Conservation (phyloP, 2,797 vertebrate species). For the Anniella stebbinsi region DNA sequence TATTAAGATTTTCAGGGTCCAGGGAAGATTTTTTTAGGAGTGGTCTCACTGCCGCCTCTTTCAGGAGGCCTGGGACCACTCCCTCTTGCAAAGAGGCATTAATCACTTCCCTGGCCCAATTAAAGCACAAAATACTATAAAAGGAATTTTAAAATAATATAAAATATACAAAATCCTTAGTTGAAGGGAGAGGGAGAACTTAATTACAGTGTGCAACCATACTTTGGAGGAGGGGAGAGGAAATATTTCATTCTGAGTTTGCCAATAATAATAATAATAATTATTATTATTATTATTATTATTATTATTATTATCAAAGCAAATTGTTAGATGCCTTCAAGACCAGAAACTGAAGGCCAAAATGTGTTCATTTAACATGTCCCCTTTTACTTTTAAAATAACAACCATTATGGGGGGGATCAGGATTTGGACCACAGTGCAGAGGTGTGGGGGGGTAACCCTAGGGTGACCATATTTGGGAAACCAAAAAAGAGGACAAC, state of each 20-base stretch:
- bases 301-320: not conserved
- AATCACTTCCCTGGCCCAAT: too few relatives aligned
- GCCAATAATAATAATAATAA: not conserved
- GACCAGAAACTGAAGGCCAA: not conserved
- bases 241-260: not conserved
- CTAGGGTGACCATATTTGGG: too few relatives aligned
- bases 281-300: too few relatives aligned
- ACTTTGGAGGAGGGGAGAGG: not conserved
- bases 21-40: too few relatives aligned
- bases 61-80: too few relatives aligned
- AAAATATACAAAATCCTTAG: not conserved
- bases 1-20: too few relatives aligned
- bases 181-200: not conserved
- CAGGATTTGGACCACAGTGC: not conserved
- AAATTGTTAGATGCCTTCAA: not conserved
- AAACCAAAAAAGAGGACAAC: too few relatives aligned
- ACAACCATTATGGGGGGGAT: not conserved
- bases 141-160: too few relatives aligned
- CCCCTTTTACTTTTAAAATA: not conserved
- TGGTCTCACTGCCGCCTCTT: too few relatives aligned
- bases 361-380: not conserved
- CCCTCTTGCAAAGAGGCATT: too few relatives aligned
- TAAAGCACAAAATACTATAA: not conserved
- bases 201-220: too few relatives aligned
- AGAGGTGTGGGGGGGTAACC: not conserved